Evolutionary conservation across 2,888 invertebrate species (phyloP).

Genomic region (Apamea epomidion): DNA sequence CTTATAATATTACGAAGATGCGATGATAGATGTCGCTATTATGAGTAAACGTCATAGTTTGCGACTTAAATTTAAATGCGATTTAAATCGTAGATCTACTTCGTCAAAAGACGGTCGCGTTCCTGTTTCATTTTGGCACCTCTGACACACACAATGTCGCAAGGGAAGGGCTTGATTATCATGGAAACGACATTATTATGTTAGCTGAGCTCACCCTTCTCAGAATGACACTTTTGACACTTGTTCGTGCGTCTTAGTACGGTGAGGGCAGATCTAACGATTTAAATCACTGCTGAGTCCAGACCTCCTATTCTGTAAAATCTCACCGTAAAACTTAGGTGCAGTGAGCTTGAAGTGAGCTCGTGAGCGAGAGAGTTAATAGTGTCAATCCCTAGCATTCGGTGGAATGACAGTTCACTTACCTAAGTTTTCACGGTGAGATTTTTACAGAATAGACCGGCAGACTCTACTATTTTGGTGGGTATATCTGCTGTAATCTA

Average conservation of each 20-base stretch:
- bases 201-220: not conserved
- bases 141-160: not conserved
- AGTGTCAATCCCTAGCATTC: too few species aligned
- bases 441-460: too few species aligned
- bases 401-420: too few species aligned
- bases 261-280: not conserved
- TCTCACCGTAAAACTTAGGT: too few species aligned
- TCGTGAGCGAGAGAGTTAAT: too few species aligned
- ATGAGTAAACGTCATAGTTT: not conserved
- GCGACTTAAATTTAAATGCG: not conserved
- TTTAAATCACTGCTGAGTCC: not conserved
- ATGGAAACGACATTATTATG: not conserved
- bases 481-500: not conserved
- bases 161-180: too few species aligned
- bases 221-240: not conserved
- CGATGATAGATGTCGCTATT: conserved; percentile 31
- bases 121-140: not conserved
- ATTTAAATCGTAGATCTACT: not conserved
- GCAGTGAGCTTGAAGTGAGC: too few species aligned
- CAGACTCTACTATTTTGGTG: not conserved
- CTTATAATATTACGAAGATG: not conserved
- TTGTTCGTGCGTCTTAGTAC: too few species aligned
- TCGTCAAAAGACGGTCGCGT: not conserved
- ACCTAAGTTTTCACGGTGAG: too few species aligned
- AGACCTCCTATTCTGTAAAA: too few species aligned